Percentiles rank a stretch among this genome's conserved stretches.
Conservation (phyloP, 2,888 invertebrate genomes). For the Xestia sexstrigata region DNA sequence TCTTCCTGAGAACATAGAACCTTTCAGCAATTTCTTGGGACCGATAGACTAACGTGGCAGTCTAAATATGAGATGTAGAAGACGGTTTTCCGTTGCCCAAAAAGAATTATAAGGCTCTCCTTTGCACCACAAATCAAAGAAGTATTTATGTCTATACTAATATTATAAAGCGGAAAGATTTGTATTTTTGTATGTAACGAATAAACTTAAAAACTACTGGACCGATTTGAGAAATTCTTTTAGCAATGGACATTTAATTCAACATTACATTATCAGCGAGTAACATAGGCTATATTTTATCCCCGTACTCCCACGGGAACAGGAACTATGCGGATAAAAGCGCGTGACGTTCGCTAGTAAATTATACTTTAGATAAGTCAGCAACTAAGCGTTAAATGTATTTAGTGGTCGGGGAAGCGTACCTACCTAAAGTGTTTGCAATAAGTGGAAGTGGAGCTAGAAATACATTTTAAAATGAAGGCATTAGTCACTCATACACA, state of each 20-base stretch:
- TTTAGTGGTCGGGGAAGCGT: neutral
- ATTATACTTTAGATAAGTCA: neutral
- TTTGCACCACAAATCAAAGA: neutral
- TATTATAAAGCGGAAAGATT: too few species aligned
- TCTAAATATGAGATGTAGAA: neutral
- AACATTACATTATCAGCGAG: too few species aligned
- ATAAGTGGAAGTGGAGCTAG: neutral
- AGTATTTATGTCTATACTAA: neutral
- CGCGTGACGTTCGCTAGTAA: too few species aligned
- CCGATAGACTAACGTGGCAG: neutral
- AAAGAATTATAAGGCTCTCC: neutral
- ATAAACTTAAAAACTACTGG: too few species aligned
- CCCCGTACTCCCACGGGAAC: too few species aligned
- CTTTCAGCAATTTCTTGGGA: neutral
- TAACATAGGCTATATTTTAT: too few species aligned
- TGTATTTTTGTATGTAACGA: too few species aligned
- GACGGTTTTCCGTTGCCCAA: neutral
- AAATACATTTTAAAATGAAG: slow-evolving; percentile 18
- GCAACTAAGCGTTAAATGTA: neutral
- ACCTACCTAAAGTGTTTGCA: neutral
- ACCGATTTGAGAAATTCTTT: too few species aligned
- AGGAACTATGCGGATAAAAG: too few species aligned
- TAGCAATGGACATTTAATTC: too few species aligned
- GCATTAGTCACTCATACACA: slow-evolving; percentile 1
- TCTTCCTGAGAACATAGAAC: neutral